A percentile compares a stretch with the other conserved stretches of the same genome.
Evolutionary conservation across 2,113 vertebrate genomes (phyloP).

Genomic region (Candoia aspera): DNA sequence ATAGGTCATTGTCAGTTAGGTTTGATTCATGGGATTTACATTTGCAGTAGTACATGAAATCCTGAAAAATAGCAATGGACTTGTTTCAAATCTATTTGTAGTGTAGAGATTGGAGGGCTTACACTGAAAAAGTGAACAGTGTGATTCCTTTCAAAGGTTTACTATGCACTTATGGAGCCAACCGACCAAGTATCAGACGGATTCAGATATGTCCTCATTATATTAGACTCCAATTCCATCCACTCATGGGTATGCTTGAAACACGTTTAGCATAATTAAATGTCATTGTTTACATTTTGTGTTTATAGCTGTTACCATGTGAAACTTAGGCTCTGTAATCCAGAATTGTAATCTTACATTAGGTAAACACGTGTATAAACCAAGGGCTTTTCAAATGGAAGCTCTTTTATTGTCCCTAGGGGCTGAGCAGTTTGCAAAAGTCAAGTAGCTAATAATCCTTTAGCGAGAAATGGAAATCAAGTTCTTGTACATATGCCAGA

Average conservation of each 20-base stretch:
- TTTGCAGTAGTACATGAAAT: neutral
- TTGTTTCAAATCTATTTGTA: neutral
- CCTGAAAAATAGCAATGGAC: neutral
- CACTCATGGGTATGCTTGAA: neutral
- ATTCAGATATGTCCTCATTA: neutral
- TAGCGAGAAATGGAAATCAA: conserved; percentile 14
- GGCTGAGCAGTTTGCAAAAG: conserved; percentile 10
- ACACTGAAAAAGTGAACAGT: neutral
- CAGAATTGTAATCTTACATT: neutral
- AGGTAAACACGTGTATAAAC: conserved; percentile 1
- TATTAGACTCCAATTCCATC: neutral
- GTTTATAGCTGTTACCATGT: conserved; percentile 14
- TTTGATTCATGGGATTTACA: neutral
- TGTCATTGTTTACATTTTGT: neutral
- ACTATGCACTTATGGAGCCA: neutral
- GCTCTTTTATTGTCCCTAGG: conserved; percentile 8
- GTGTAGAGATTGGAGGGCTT: neutral
- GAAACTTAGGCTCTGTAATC: neutral
- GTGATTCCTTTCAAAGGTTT: neutral
- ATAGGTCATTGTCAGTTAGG: neutral
- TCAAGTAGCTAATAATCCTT: conserved; percentile 3
- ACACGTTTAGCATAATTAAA: neutral
- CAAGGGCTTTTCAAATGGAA: conserved; percentile 14
- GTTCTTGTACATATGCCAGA: conserved; percentile 17
- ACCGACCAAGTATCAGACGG: neutral